Conservation (phyloP, 2,113 vertebrate species). For the Larimichthys crocea region DNA sequence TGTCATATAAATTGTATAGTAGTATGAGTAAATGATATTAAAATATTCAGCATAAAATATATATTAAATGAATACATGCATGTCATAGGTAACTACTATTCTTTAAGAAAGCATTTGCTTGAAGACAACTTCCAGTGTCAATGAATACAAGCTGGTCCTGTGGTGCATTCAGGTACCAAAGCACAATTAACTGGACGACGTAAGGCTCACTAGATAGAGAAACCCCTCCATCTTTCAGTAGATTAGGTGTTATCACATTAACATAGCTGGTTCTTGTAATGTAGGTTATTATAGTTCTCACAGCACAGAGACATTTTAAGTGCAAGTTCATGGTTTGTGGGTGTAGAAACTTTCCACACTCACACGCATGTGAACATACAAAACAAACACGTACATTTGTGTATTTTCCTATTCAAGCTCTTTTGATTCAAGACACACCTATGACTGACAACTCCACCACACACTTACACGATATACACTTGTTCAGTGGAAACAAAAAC, state of each 20-base stretch:
- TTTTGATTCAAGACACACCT: slow-evolving; percentile 1
- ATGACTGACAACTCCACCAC: background rate
- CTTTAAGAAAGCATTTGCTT: background rate
- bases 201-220: background rate
- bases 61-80: background rate
- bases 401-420: background rate
- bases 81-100: background rate
- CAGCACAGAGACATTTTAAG: background rate
- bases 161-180: slow-evolving; percentile 10
- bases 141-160: background rate
- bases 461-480: too few relatives aligned
- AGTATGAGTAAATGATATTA: too few relatives aligned
- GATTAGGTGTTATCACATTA: background rate
- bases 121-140: background rate
- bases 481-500: too few relatives aligned
- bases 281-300: background rate
- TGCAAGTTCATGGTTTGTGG: background rate
- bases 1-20: background rate
- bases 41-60: background rate
- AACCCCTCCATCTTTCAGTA: too few relatives aligned
- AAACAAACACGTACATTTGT: slow-evolving; percentile 7
- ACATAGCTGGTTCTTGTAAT: background rate
- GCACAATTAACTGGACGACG: background rate
- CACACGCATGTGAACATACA: background rate
- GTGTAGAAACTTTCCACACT: background rate